A percentile compares a stretch with the other conserved stretches of the same genome.
phyloP scores from a whole-genome alignment of 2,113 vertebrate species.

The Lynx canadensis region DNA sequence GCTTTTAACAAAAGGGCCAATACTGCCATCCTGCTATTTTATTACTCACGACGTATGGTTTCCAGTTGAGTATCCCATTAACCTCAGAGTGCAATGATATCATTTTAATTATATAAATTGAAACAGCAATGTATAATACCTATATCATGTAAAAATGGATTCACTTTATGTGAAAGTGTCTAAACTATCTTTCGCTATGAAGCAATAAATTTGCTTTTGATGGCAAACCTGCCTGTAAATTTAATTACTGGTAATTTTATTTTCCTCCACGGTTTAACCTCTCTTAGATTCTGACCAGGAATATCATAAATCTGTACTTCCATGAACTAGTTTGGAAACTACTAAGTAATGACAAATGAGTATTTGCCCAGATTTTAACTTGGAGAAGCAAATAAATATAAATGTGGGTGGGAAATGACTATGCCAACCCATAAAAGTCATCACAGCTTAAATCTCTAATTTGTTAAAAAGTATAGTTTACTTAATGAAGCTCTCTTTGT shows the following conservation, averaged over 20 bases:
- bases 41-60: conserved; percentile 77
- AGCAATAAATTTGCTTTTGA: conserved; percentile 87
- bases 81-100: conserved; percentile 80
- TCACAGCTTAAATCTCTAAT: not conserved
- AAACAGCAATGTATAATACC: conserved; percentile 82
- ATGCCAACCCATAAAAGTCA: not conserved
- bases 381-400: conserved; percentile 73
- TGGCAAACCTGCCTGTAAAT: conserved; percentile 88
- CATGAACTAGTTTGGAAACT: conserved; percentile 79
- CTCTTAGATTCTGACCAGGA: conserved; percentile 82
- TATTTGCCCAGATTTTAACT: conserved; percentile 76
- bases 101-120: conserved; percentile 88
- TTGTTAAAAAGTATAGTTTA: conserved; percentile 37
- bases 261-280: conserved; percentile 89
- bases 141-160: conserved; percentile 81
- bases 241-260: conserved; percentile 92
- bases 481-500: not conserved
- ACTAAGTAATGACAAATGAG: conserved; percentile 74
- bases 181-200: conserved; percentile 78
- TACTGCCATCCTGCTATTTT: conserved; percentile 83
- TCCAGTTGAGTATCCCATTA: conserved; percentile 82
- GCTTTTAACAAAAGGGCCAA: conserved; percentile 78
- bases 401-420: conserved; percentile 42
- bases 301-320: conserved; percentile 87
- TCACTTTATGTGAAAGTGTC: conserved; percentile 75